Base-by-base conservation (phyloP, 2,797 vertebrate genomes). In the Psittacula echo region DNA sequence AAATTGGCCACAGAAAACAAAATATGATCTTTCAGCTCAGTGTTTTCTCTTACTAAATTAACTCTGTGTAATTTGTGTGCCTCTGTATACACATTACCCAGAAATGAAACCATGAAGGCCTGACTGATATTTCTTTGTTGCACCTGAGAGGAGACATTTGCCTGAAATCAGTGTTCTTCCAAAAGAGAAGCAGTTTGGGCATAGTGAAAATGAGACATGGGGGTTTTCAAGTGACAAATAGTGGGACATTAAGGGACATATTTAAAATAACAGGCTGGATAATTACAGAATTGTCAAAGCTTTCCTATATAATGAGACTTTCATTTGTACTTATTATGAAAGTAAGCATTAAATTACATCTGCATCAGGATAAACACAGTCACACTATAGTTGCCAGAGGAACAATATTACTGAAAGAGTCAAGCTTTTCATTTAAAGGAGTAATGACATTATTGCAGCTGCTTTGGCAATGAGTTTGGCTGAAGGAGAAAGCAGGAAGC, bases 241-340 rank as follows among this genome's bases (percentile, higher is more conserved):
- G 44, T 20, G n/a, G 24, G 58, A 70, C 56, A 67, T 94, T 82
- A 95, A 82, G 73, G 73, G 62, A 93, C 60, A 78, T 81, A 47
- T 92, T 93, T 95, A 89, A 78, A 94, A 87, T 54, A 91, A 84
- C 87, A 75, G 39, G 29, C 70, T 78, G 61, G 50, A 74, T 96
- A 97, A 96, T 94, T 94, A 93, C 89, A 90, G 92, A 89, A 90
- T 91, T 91, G 83, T 87, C 83, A 60, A 71, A 82, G 85, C 44
- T 91, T 78, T 66, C 85, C 70, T 51, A 67, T 78, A 88, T 90
- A 97, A 94, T 84, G 85, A 86, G 47, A 42, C 23, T 94, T 93
- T 85, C 82, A 88, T 94, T 91, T 93, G 79, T 93, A 84, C 70
- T 92, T 94, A 92, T 85, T 91, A 78, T 78, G 79, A 81, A 84